phyloP scores from a whole-genome alignment of 2,797 vertebrate species.

The Schizopygopsis pylzovi region DNA sequence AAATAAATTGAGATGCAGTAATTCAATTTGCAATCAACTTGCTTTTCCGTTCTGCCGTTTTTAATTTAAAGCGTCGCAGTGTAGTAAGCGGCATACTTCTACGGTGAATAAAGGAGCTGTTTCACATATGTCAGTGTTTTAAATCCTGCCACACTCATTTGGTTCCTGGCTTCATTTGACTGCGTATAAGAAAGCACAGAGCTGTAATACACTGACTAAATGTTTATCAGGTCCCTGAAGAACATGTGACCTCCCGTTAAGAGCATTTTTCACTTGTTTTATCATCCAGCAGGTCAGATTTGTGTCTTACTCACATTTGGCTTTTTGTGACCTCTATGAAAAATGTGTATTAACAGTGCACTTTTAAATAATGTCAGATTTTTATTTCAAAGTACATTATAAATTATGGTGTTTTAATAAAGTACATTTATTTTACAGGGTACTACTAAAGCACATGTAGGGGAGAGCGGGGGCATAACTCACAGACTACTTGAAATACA shows the following conservation, averaged over 20 bases:
- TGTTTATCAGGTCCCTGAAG: neutral
- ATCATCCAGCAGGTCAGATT: neutral
- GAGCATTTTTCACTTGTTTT: neutral
- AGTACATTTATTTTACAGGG: neutral
- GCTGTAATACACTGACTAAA: constrained; percentile 17
- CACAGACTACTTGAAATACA: too few species aligned
- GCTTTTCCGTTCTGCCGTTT: constrained; percentile 66
- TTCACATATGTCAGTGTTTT: constrained; percentile 19
- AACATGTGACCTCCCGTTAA: neutral
- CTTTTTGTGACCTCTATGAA: neutral
- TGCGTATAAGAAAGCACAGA: neutral
- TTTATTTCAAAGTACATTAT: neutral
- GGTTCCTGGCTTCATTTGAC: constrained; percentile 1
- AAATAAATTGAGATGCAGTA: constrained; percentile 70
- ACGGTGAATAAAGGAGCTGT: constrained; percentile 1
- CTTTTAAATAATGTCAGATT: neutral
- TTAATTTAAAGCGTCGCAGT: constrained; percentile 56
- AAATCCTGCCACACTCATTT: neutral
- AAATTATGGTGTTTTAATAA: neutral
- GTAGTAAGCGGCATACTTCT: constrained; percentile 12
- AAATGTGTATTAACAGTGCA: neutral
- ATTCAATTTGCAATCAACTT: constrained; percentile 78
- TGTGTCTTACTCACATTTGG: neutral
- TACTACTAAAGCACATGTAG: neutral
- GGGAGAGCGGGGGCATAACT: too few species aligned